Evolutionary conservation across 2,888 invertebrate genomes (phyloP).

Genomic region (Morinoia aosen): DNA sequence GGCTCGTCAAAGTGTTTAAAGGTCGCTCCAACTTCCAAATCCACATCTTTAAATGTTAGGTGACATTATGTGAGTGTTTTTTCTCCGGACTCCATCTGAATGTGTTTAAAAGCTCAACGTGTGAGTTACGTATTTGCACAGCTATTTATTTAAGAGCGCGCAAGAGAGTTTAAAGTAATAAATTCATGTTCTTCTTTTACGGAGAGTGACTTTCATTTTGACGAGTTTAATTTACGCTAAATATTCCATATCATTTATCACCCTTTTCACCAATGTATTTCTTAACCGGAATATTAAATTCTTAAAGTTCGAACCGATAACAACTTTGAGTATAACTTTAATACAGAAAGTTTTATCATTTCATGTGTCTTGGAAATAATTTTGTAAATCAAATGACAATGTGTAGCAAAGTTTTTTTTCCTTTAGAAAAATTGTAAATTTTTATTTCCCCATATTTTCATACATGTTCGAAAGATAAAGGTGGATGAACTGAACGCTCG

Average conservation of each 20-base stretch:
- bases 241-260: background rate
- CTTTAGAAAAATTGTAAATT: background rate
- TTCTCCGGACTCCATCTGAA: background rate
- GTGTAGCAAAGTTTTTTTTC: background rate
- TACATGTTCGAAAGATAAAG: background rate
- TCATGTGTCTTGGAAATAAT: too few relatives aligned
- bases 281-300: background rate
- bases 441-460: background rate
- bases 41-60: background rate
- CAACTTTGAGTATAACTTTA: background rate
- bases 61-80: background rate
- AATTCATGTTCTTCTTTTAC: background rate
- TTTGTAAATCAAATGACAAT: too few relatives aligned
- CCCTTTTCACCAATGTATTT: background rate
- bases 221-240: background rate
- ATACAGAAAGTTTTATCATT: too few relatives aligned
- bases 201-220: background rate
- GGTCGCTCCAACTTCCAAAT: background rate
- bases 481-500: background rate
- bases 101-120: background rate
- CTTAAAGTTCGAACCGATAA: background rate
- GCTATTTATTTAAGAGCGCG: background rate
- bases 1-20: background rate
- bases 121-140: background rate
- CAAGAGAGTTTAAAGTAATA: background rate